Percentiles rank a stretch among this genome's conserved stretches.
phyloP scores from a whole-genome alignment of 2,888 invertebrate species.

The Cactoblastis cactorum region DNA sequence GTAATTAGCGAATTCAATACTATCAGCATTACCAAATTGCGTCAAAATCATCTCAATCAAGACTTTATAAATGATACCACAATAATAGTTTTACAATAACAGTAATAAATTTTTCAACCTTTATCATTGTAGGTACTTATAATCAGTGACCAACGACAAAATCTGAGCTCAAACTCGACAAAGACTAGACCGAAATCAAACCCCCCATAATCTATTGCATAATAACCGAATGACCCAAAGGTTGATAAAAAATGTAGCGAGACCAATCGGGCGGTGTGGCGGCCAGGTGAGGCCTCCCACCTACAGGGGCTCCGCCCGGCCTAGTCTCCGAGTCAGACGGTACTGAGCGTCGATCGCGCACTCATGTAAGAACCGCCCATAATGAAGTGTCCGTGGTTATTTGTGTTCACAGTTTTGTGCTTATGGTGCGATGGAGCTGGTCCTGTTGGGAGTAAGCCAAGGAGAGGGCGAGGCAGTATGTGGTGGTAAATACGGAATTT shows the following conservation, averaged over 20 bases:
- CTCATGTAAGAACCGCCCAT: slow-evolving; percentile 58
- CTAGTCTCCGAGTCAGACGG: slow-evolving; percentile 51
- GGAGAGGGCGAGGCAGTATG: slow-evolving; percentile 92
- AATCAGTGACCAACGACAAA: no score
- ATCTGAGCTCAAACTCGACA: no score
- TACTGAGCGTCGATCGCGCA: slow-evolving; percentile 59
- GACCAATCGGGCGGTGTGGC: slow-evolving; percentile 65
- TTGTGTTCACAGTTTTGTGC: slow-evolving; percentile 76
- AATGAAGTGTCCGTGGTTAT: slow-evolving; percentile 78
- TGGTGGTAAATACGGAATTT: slow-evolving; percentile 87
- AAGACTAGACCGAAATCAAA: slow-evolving; percentile 11
- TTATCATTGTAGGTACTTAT: no score
- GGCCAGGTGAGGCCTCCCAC: slow-evolving; percentile 72
- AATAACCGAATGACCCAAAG: slow-evolving; percentile 60
- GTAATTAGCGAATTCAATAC: no score
- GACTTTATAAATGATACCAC: no score
- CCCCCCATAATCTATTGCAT: slow-evolving; percentile 33
- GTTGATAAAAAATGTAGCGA: slow-evolving; percentile 52
- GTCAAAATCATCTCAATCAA: no score
- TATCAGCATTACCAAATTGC: no score
- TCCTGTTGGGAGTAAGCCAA: slow-evolving; percentile 80
- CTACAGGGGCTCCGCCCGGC: slow-evolving; percentile 62
- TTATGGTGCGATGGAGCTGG: slow-evolving; percentile 68
- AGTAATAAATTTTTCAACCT: no score
- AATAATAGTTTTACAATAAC: no score